A percentile compares a stretch with the other conserved stretches of the same genome.
Evolutionary conservation across 37 sponge, comb jelly and placozoan genomes (phyloP).

Genomic region (Haliclona indistincta): DNA sequence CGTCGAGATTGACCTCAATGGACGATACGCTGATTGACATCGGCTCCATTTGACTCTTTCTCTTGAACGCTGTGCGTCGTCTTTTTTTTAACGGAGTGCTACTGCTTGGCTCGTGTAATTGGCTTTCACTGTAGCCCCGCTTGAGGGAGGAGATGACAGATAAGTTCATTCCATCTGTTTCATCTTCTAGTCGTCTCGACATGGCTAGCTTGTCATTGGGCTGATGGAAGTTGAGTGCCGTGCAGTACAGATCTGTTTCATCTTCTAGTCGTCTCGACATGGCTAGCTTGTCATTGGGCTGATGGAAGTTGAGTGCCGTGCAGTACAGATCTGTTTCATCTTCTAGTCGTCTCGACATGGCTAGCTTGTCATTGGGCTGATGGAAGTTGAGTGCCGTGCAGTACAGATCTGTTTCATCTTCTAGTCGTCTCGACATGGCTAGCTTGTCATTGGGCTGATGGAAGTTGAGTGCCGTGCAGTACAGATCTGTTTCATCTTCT

Average conservation of each 20-base stretch:
- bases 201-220: neutral
- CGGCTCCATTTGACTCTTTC: neutral
- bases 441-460: slow-evolving; percentile 19
- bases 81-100: neutral
- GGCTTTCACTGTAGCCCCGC: too few relatives aligned
- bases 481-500: slow-evolving; percentile 17
- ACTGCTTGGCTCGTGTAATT: too few relatives aligned
- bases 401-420: too few relatives aligned
- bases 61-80: slow-evolving; percentile 5
- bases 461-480: slow-evolving; percentile 68
- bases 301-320: too few relatives aligned
- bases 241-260: slow-evolving; percentile 68
- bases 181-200: neutral
- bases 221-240: slow-evolving; percentile 64
- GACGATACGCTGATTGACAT: neutral
- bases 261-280: too few relatives aligned
- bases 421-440: too few relatives aligned
- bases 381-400: slow-evolving; percentile 70
- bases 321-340: too few relatives aligned
- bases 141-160: too few relatives aligned
- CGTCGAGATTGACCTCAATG: slow-evolving; percentile 32
- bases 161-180: neutral
- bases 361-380: slow-evolving; percentile 9
- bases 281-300: too few relatives aligned
- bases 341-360: too few relatives aligned